Evolutionary conservation across 2,797 vertebrate genomes (phyloP).

Genomic region (Muraenolepis orangiensis): DNA sequence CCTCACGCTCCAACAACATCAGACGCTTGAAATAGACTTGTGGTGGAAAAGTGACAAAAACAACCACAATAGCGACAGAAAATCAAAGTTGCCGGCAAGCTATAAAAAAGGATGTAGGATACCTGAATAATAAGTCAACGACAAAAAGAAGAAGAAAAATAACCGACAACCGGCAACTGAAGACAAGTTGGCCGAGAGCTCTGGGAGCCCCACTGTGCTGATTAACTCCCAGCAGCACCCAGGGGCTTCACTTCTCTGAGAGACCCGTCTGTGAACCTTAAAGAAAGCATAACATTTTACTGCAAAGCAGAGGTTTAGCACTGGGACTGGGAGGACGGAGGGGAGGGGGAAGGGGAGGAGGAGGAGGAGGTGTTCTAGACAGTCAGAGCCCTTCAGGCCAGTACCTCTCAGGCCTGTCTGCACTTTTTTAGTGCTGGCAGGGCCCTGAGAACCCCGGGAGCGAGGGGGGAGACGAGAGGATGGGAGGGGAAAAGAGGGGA

Average conservation of each 20-base stretch:
- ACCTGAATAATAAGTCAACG: constrained; percentile 3
- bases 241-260: constrained; percentile 58
- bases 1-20: background rate
- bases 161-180: constrained; percentile 34
- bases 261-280: constrained; percentile 76
- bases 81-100: constrained; percentile 22
- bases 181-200: constrained; percentile 49
- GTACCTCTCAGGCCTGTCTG: constrained; percentile 59
- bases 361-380: constrained; percentile 18
- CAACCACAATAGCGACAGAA: constrained; percentile 10
- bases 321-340: constrained; percentile 14
- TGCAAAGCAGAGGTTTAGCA: constrained; percentile 54
- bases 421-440: constrained; percentile 65
- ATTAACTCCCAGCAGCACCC: constrained; percentile 76
- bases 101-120: background rate
- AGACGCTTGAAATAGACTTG: constrained; percentile 18
- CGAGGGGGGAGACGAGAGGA: constrained; percentile 30
- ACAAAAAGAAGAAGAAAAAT: constrained; percentile 8
- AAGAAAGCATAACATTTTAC: constrained; percentile 74
- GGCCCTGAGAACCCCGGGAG: constrained; percentile 51
- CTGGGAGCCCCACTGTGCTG: constrained; percentile 52
- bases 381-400: constrained; percentile 55
- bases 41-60: background rate
- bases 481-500: constrained; percentile 49
- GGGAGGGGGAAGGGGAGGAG: constrained; percentile 25